Evolutionary conservation across 2,888 invertebrate species (phyloP), one percentile per base, ranked within the genome.

Genomic region (Epinotia nisella): DNA sequence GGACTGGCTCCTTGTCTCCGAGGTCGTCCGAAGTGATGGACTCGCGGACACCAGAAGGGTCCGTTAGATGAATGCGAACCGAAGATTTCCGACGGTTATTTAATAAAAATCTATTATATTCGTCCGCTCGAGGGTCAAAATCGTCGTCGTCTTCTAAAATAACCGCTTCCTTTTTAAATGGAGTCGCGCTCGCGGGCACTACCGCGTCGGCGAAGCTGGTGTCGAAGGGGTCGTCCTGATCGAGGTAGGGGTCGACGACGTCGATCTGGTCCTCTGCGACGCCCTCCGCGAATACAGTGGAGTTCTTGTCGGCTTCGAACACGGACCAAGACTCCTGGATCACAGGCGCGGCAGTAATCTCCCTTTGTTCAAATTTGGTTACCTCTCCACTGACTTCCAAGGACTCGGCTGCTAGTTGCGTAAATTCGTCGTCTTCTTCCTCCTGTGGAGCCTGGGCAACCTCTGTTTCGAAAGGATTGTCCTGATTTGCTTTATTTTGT

Each of bases 151-250:
- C 93, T 81, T 90, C 91, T 79, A 89, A 79, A 72, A 89, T 84
- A 19, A 82, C 82, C 70, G 87, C 83, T 87, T 84, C 95, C 81
- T 85, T 89, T 78, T 91, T 87, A 69, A 94, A 89, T 62, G 83
- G 79, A 29, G 80, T 73, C 11, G 80, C 70, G 29, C 79, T 74
- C 10, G 81, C 67, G 77, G 96, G 97, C 67, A 97, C 90, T 61
- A 97, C 95, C 80, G 96, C 96, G 71, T 96, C 96, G 0, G 96
- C 97, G 87, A 97, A 97, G 65, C 96, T 95, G 24, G 98, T 98
- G 82, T 98, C 97, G 81, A 98, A 98, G 0, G 98, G 98, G 94
- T 98, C 97, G 80, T 95, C 95, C 81, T 95, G 94, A 76, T 94
- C 95, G 76, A 91, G 82, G 82, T 95, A 94, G 66, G 89, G 91